These are phyloP conservation scores for Capitella teleta DNA, from an alignment of 1,140 invertebrate genomes.

Conservation along the genomic window DNA sequence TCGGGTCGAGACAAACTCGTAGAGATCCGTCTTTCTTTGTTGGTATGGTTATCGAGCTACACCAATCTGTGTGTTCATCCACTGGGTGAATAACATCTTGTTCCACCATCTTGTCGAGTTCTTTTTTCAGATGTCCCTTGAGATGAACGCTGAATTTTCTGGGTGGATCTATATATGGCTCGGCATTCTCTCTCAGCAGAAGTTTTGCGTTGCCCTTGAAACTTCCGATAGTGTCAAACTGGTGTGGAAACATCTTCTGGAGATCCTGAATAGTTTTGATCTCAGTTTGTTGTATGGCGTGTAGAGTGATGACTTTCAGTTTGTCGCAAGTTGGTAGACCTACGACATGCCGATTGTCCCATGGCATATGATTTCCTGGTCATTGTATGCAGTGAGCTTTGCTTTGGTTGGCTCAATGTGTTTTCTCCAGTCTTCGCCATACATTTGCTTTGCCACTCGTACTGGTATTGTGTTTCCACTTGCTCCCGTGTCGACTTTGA, in stretches of 20 bases:
- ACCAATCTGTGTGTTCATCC: background rate
- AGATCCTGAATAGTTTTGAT: background rate
- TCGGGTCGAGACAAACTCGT: background rate
- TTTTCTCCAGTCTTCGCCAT: no score
- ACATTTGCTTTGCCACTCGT: no score
- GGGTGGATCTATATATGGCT: background rate
- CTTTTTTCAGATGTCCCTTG: no score
- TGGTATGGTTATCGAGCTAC: background rate
- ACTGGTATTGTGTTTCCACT: no score
- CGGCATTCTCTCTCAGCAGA: background rate
- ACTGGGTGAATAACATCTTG: background rate
- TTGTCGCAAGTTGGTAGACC: background rate
- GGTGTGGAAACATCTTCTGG: background rate
- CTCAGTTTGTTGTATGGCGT: background rate
- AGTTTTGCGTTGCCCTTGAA: background rate
- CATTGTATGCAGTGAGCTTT: background rate
- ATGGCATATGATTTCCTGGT: background rate
- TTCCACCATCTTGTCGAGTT: background rate
- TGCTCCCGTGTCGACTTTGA: no score
- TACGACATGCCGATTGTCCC: background rate
- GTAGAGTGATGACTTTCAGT: background rate
- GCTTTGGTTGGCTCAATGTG: background rate
- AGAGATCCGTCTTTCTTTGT: background rate
- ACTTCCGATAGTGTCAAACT: background rate
- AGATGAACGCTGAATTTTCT: no score